Evolutionary conservation across 2,888 invertebrate species (phyloP), one percentile per base, ranked within the genome.

Genomic region (Pseudanteris insignis): DNA sequence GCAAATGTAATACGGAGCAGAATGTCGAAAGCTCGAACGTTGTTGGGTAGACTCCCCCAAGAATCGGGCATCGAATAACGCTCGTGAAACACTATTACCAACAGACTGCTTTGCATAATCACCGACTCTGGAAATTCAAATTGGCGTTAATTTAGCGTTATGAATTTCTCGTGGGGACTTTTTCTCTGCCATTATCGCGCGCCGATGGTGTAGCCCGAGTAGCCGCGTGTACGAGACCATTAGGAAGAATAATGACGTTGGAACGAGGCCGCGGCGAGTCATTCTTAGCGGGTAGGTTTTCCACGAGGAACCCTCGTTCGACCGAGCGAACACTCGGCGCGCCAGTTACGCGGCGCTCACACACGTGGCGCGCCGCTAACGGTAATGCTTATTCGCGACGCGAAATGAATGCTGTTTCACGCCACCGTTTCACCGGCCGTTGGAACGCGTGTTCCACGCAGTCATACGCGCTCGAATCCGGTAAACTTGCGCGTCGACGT

Each of bases 121-220:
- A 50, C 33, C 12, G 13, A 6, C 18, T 33, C 4, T 18, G 9
- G 50, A 15, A 9, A 32, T 12, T 33, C 12, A 50, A 50, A 50
- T 40, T 50, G 50, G 28, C 50, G 50, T 50, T 50, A 38, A 50
- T 50, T 38, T 13, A 3, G 40, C 40, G 50, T 50, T 50, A 33
- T 50, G 40, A 32, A 12, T 18, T 41, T 28, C 41, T 12, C 12
- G 14, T 13, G 21, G 13, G 37, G 32, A 30, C 13, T 21, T 32
- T 43, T 43, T 32, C 8, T 25, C 21, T 8, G 13, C 11, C 12
- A 21, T 33, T 25, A 15, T 15, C 3, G 18, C 14, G 44, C 10
- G 2, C 3, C 18, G 21, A 29, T 30, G 12, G 38, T 25, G 8
- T 37, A 13, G 25, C 15, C 14, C 18, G 14, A 11, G 34, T 25